Conservation (phyloP, 2,888 invertebrate genomes). For the Micoletzkya japonica region DNA sequence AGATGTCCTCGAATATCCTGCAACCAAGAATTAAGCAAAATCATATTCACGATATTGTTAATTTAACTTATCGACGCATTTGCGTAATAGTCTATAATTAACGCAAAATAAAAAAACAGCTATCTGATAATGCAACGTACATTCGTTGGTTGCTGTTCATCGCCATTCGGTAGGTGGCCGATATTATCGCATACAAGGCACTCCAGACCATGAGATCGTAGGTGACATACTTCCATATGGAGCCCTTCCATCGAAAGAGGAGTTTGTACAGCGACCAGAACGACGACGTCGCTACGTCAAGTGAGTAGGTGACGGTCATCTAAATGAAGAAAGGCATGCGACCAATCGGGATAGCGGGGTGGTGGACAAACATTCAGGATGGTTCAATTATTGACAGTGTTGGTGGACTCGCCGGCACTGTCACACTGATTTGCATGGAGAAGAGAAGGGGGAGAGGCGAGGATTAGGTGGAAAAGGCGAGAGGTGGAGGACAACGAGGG, state of each 20-base stretch:
- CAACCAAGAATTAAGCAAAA: slow-evolving; percentile 8
- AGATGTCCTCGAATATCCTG: slow-evolving; percentile 57
- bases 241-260: slow-evolving; percentile 38
- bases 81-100: neutral
- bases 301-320: slow-evolving; percentile 61
- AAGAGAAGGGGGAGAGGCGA: neutral
- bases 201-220: slow-evolving; percentile 54
- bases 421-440: too few species aligned
- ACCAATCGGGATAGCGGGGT: neutral
- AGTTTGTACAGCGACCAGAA: slow-evolving; percentile 55
- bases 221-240: slow-evolving; percentile 49
- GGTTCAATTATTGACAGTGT: neutral
- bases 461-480: neutral
- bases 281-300: slow-evolving; percentile 59
- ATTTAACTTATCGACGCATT: too few species aligned
- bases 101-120: neutral
- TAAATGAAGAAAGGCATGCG: neutral
- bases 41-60: neutral
- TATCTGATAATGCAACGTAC: slow-evolving; percentile 32
- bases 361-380: neutral
- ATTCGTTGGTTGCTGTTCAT: slow-evolving; percentile 44
- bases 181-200: slow-evolving; percentile 42
- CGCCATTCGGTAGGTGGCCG: slow-evolving; percentile 40
- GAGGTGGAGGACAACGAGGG: slow-evolving; percentile 1
- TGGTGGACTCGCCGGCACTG: neutral